Conservation (phyloP, 2,888 invertebrate genomes). For the Tupiocoris notatus region DNA sequence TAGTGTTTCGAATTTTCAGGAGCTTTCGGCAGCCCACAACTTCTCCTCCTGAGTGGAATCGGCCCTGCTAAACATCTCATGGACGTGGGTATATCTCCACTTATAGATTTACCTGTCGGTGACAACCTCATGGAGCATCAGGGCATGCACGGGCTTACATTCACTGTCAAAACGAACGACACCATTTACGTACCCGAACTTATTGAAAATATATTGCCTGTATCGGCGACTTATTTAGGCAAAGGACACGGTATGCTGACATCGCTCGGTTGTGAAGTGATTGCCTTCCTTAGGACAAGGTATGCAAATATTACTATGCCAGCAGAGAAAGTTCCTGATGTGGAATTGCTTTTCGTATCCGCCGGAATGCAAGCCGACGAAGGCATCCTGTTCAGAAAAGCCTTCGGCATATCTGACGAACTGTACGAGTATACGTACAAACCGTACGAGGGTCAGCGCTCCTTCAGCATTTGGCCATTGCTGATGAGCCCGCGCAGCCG, state of each 20-base stretch:
- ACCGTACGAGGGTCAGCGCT: constrained; percentile 50
- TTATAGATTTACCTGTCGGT: constrained; percentile 63
- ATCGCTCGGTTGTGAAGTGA: constrained; percentile 56
- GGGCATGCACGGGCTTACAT: constrained; percentile 49
- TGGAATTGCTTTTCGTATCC: constrained; percentile 51
- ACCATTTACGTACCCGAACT: constrained; percentile 14
- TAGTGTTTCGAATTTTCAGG: too few relatives aligned
- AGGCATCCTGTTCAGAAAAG: constrained; percentile 48
- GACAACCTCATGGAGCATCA: constrained; percentile 64
- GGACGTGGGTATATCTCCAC: constrained; percentile 58
- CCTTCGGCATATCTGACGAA: constrained; percentile 51
- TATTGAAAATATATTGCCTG: constrained; percentile 23
- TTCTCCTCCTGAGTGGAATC: constrained; percentile 77
- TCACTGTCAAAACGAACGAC: constrained; percentile 49
- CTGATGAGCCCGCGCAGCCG: constrained; percentile 49
- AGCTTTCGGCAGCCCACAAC: constrained; percentile 75
- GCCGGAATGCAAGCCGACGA: constrained; percentile 49
- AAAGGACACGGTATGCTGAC: constrained; percentile 53
- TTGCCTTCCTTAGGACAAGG: constrained; percentile 55
- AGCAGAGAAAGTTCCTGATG: constrained; percentile 51
- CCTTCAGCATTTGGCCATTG: constrained; percentile 51
- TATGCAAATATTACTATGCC: constrained; percentile 52
- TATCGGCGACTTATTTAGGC: constrained; percentile 34
- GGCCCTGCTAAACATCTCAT: constrained; percentile 63
- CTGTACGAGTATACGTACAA: constrained; percentile 52